Percentiles rank a stretch among this genome's conserved stretches.
phyloP scores from a whole-genome alignment of 2,113 vertebrate genomes.

The Leucoraja erinaceus region DNA sequence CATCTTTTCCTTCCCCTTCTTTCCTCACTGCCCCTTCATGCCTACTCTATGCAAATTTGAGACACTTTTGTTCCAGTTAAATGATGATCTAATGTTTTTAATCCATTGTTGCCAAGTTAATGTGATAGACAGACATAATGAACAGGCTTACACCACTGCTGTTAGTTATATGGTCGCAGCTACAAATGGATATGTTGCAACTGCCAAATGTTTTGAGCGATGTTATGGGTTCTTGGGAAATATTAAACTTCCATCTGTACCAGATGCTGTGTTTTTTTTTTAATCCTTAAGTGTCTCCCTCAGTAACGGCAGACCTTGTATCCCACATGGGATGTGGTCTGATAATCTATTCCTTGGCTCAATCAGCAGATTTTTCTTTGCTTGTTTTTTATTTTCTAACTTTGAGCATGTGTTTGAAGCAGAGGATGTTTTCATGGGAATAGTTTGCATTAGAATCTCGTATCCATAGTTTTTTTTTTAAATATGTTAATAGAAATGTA shows the following conservation, averaged over 20 bases:
- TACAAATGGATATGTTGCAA: constrained; percentile 31
- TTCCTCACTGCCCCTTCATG: neutral
- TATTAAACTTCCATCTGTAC: neutral
- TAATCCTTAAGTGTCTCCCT: no score
- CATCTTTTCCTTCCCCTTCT: neutral
- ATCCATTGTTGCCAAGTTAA: neutral
- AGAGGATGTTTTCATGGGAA: neutral
- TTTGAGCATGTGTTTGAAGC: neutral
- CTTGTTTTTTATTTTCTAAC: neutral
- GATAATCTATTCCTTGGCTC: neutral
- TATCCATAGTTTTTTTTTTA: neutral
- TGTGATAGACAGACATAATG: neutral
- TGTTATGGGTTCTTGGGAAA: constrained; percentile 34
- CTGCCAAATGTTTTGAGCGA: constrained; percentile 29
- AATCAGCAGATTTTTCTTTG: neutral
- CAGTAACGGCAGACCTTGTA: neutral
- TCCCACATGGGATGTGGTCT: neutral
- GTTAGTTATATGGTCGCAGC: constrained; percentile 27
- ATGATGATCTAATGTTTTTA: neutral
- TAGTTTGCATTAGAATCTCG: neutral
- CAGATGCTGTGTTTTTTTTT: constrained; percentile 17
- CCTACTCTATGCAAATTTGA: neutral
- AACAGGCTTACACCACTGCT: constrained; percentile 39
- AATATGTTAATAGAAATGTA: neutral
- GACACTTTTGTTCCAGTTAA: neutral